Base-by-base conservation (phyloP, 2,888 invertebrate genomes). In the Protonemura montana region DNA sequence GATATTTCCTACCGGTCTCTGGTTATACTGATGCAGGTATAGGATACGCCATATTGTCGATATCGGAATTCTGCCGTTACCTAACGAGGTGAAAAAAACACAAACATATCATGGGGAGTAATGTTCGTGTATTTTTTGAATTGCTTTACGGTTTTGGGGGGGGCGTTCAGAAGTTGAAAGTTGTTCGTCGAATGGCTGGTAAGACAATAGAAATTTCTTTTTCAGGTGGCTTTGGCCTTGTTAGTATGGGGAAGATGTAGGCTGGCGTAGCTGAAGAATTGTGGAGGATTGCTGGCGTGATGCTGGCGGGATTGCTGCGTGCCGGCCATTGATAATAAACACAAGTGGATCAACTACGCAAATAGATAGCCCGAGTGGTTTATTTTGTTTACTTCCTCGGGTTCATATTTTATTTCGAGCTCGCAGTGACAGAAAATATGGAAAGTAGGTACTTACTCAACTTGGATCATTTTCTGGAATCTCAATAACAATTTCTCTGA, bases 31-130 rank as follows among this genome's bases (percentile, higher is more conserved):
- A 81, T 5, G 6, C 16, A 21, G 26, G 76, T 25, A 5, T 21
- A 76, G 76, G 21, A 26, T 26, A 28, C 78, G 28, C 78, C 81
- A 81, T 81, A 81, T 81, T 81, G 81, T 81, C 81, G 81, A 81
- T 81, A 81, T 81, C 81, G 81, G 81, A n/a, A 29, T 81, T 81
- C n/a, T 29, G 30, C 28, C 81, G 81, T 21, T 81, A 28, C n/a
- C 81, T 81, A 81, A 81, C 81, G 81, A 81, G 10, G 28, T 3
- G 81, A 29, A 30, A 26, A 28, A 27, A 81, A 81, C 26, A 81
- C 81, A 81, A 81, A 81, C 81, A 29, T 29, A 81, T 81, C 81
- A 30, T 29, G 21, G 25, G 10, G 28, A 13, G 35, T 35, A 10
- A 35, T 35, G 35, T 35, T 35, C 30, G 28, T 81, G n/a, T 81